Evolutionary conservation across 2,888 invertebrate genomes (phyloP).

Genomic region (Celastrina argiolus): DNA sequence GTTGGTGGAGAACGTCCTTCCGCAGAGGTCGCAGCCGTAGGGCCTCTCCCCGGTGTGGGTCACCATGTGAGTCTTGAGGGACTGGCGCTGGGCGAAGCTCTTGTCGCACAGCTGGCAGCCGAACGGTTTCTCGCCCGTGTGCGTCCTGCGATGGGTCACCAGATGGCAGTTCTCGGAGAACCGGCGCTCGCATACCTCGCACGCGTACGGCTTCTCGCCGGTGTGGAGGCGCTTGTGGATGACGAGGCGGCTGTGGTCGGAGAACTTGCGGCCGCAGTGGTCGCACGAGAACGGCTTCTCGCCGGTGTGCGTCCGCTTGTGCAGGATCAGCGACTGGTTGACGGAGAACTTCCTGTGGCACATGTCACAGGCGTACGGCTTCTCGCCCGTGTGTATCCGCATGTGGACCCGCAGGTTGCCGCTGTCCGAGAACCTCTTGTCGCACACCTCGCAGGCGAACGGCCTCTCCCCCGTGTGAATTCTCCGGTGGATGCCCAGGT

Average conservation of each 20-base stretch:
- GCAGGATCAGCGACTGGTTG: constrained; percentile 18
- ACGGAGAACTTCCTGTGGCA: constrained; percentile 37
- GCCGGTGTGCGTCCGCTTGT: background rate
- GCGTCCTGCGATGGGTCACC: background rate
- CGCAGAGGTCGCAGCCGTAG: background rate
- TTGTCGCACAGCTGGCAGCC: background rate
- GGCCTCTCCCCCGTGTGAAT: constrained; percentile 1
- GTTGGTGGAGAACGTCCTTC: background rate
- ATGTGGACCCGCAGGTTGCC: background rate
- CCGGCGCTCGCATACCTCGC: background rate
- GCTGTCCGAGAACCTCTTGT: background rate
- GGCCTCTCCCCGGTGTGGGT: background rate
- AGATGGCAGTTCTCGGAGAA: background rate
- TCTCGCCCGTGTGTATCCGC: constrained; percentile 2
- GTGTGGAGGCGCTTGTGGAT: background rate
- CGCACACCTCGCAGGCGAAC: background rate
- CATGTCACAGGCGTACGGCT: background rate
- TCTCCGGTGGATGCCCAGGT: background rate
- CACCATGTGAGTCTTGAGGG: background rate
- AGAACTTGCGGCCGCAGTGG: background rate
- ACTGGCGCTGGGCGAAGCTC: constrained; percentile 40
- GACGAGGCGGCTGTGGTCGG: background rate
- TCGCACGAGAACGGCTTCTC: background rate
- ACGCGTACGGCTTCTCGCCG: background rate
- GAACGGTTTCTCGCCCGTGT: background rate